Percentiles rank a stretch among this genome's conserved stretches.
These are phyloP conservation scores for Bos javanicus DNA, from an alignment of 2,113 vertebrate genomes.

Conservation along the genomic window DNA sequence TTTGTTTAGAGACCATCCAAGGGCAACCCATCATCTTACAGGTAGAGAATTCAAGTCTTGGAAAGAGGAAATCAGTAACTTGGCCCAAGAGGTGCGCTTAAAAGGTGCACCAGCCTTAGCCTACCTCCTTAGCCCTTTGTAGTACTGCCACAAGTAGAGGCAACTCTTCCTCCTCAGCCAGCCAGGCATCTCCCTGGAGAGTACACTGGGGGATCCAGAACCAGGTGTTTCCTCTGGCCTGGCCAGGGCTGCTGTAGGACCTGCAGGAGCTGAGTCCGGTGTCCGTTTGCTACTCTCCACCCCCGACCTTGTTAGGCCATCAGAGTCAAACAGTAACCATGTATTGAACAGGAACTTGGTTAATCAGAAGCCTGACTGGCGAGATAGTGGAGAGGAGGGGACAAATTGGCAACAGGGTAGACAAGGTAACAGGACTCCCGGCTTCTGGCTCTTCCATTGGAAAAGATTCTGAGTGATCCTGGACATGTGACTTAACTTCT, in stretches of 20 bases:
- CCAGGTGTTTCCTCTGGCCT: not conserved
- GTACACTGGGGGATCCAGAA: not conserved
- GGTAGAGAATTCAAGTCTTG: not conserved
- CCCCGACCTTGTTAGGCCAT: constrained; percentile 33
- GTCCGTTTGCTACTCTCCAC: not conserved
- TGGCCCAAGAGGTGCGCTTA: not conserved
- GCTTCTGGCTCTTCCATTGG: not conserved
- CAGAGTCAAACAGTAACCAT: constrained; percentile 73
- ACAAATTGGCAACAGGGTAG: not conserved
- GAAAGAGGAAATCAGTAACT: not conserved
- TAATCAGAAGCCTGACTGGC: constrained; percentile 68
- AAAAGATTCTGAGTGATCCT: not conserved
- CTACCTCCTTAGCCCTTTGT: not conserved
- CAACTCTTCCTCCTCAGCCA: not conserved
- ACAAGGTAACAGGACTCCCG: not conserved
- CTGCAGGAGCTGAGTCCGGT: not conserved
- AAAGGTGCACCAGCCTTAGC: not conserved
- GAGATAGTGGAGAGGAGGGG: constrained; percentile 32
- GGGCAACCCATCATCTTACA: not conserved
- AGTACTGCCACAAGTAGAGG: not conserved
- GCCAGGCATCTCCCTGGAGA: not conserved
- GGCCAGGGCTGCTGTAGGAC: not conserved
- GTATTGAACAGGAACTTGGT: constrained; percentile 67
- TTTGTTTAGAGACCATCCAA: not conserved
- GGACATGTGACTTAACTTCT: not conserved